A percentile compares a stretch with the other conserved stretches of the same genome.
Conservation (phyloP, 2,113 vertebrate genomes). For the Caracal caracal region DNA sequence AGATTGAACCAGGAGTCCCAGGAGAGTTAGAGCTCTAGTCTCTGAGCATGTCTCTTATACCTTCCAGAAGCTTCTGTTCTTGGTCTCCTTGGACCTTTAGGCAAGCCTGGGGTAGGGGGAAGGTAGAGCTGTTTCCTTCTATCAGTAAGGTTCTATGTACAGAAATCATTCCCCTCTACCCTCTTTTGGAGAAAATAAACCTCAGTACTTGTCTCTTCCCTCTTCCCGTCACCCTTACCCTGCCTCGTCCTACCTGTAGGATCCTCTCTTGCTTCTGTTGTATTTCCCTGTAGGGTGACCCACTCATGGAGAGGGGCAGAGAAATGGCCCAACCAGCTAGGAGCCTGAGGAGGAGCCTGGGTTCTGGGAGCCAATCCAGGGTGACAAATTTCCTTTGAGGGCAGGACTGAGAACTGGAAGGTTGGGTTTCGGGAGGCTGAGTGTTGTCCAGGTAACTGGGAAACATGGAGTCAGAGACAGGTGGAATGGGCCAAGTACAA, state of each 20-base stretch:
- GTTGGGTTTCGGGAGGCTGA: not conserved
- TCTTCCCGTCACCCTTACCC: not conserved
- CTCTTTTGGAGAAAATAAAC: conserved; percentile 24
- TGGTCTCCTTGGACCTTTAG: not conserved
- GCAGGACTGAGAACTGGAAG: not conserved
- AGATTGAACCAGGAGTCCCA: not conserved
- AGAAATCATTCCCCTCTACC: not conserved
- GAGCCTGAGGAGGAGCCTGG: not conserved
- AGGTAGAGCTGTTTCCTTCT: not conserved
- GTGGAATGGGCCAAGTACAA: not conserved
- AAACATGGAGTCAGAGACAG: conserved; percentile 21
- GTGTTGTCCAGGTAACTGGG: conserved; percentile 55
- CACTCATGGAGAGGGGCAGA: not conserved
- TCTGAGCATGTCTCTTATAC: not conserved
- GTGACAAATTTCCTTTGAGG: not conserved
- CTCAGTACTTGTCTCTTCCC: not conserved
- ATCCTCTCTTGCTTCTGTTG: not conserved
- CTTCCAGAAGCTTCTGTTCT: conserved; percentile 12
- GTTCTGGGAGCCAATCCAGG: conserved; percentile 48
- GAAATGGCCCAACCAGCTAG: not conserved
- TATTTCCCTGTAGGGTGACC: not conserved
- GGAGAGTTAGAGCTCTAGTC: not conserved
- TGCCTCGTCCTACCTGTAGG: not conserved
- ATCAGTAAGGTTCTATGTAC: not conserved
- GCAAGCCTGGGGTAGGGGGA: not conserved